These are phyloP conservation scores for Origma solitaria DNA, from an alignment of 2,113 vertebrate genomes.

Conservation along the genomic window DNA sequence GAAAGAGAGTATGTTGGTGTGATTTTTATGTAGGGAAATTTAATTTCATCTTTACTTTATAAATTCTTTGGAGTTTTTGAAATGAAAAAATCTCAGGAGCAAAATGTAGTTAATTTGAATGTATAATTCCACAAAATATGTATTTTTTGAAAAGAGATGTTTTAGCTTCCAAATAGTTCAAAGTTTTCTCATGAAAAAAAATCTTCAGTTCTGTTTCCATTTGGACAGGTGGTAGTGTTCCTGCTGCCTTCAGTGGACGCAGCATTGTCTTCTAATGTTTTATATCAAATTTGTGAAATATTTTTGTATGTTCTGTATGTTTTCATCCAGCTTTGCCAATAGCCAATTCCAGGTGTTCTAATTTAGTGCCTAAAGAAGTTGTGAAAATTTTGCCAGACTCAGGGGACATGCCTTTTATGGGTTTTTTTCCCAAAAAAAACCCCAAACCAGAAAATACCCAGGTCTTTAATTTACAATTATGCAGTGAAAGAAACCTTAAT, in stretches of 20 bases:
- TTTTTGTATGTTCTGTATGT: neutral
- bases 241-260: neutral
- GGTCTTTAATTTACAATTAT: neutral
- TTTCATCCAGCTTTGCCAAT: neutral
- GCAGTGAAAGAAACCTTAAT: neutral
- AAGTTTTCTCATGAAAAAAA: neutral
- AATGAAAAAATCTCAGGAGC: neutral
- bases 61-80: neutral
- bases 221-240: neutral
- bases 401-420: neutral
- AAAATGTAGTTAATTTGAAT: neutral
- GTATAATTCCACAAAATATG: neutral
- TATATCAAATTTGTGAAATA: neutral
- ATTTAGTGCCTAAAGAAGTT: neutral
- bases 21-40: neutral
- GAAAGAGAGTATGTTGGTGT: neutral
- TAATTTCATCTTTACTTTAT: accelerated
- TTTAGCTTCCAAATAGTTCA: neutral
- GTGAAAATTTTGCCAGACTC: neutral
- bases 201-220: neutral
- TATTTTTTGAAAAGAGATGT: neutral
- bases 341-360: neutral
- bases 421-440: neutral
- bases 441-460: neutral
- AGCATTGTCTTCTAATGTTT: neutral